These are phyloP conservation scores for Dicycla oo DNA, from an alignment of 2,888 invertebrate species.

Conservation along the genomic window DNA sequence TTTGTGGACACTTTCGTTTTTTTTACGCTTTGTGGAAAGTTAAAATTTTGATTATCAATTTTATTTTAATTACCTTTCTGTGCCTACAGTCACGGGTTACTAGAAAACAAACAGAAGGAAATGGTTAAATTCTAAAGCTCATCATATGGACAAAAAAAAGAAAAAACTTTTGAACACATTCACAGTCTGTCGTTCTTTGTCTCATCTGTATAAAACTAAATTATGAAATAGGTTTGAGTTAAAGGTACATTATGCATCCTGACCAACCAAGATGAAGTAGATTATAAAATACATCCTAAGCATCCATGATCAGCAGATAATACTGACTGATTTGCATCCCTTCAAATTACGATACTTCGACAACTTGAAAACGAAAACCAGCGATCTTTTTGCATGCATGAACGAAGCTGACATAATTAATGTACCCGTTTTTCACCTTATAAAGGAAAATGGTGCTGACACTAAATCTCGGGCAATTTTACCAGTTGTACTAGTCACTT, in stretches of 20 bases:
- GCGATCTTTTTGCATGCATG: constrained; percentile 28
- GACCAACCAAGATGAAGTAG: neutral
- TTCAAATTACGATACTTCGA: constrained; percentile 25
- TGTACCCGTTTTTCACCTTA: constrained; percentile 48
- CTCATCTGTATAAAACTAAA: neutral
- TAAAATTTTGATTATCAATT: neutral
- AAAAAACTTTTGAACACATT: neutral
- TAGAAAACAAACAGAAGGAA: neutral
- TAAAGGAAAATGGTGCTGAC: constrained; percentile 44
- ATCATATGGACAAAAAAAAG: too few relatives aligned
- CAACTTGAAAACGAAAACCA: constrained; percentile 10
- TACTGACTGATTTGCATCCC: constrained; percentile 18
- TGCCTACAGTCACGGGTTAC: too few relatives aligned
- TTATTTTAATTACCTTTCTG: neutral
- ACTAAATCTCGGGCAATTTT: constrained; percentile 53
- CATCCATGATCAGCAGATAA: neutral
- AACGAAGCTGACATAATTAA: constrained; percentile 44
- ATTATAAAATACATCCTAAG: neutral
- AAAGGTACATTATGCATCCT: neutral
- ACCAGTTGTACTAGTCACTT: constrained; percentile 45
- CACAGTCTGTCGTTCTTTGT: neutral
- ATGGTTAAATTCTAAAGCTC: neutral
- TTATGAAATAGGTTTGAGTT: neutral
- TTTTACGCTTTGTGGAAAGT: constrained; percentile 24
- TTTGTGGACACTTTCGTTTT: constrained; percentile 54